A percentile compares a stretch with the other conserved stretches of the same genome.
Evolutionary conservation across 2,888 invertebrate species (phyloP).

Genomic region (Agonopterix subpropinquella): DNA sequence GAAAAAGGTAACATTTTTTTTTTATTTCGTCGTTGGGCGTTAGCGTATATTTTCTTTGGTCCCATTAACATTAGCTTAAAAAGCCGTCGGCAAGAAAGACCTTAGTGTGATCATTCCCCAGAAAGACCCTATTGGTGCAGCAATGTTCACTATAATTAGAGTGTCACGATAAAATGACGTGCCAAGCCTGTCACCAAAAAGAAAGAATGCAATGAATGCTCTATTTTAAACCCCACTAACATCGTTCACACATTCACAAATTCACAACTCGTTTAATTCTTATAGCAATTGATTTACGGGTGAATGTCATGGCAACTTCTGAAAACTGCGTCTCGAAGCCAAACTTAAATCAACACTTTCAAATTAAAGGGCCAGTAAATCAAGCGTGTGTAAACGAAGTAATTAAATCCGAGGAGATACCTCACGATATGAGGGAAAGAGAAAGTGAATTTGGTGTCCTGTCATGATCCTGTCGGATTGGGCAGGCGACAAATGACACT

Average conservation of each 20-base stretch:
- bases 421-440: constrained; percentile 25
- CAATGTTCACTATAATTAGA: too few species aligned
- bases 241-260: neutral
- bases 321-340: constrained; percentile 26
- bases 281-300: constrained; percentile 24
- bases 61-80: too few species aligned
- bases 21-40: too few species aligned
- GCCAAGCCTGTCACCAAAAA: too few species aligned
- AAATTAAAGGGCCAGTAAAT: constrained; percentile 57
- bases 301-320: constrained; percentile 26
- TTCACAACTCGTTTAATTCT: neutral
- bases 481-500: constrained; percentile 41
- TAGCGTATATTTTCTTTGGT: too few species aligned
- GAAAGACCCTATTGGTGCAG: too few species aligned
- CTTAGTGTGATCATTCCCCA: too few species aligned
- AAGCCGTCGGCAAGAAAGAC: too few species aligned
- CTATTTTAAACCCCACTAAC: too few species aligned
- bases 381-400: constrained; percentile 46
- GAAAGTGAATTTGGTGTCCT: constrained; percentile 8
- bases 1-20: too few species aligned
- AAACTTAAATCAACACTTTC: constrained; percentile 58
- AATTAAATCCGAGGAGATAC: constrained; percentile 50
- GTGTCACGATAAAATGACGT: too few species aligned
- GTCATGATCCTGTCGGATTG: constrained; percentile 1
- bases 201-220: too few species aligned